Conservation (phyloP, 2,888 invertebrate genomes). For the Rhingia campestris region DNA sequence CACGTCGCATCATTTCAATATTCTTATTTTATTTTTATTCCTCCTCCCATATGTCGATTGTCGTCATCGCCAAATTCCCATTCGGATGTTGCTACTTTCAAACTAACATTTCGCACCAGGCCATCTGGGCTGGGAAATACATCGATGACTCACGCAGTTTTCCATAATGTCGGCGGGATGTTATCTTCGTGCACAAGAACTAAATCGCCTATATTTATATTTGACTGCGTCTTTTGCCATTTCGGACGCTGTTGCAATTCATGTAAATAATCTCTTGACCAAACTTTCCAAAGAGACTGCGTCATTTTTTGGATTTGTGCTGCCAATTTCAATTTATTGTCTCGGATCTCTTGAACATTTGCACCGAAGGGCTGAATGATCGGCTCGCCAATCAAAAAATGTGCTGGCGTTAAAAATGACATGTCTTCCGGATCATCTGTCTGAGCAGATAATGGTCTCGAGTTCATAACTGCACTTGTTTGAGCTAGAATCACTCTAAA, state of each 20-base stretch:
- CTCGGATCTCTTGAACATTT: neutral
- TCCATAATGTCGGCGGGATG: neutral
- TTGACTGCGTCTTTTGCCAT: neutral
- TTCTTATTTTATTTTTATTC: too few species aligned
- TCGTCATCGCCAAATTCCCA: neutral
- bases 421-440: slow-evolving; percentile 9
- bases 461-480: slow-evolving; percentile 2
- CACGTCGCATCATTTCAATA: too few species aligned
- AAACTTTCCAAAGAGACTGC: neutral
- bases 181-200: neutral
- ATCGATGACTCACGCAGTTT: neutral
- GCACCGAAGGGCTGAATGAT: neutral
- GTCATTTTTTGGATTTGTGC: neutral
- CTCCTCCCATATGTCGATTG: too few species aligned
- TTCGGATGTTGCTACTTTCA: neutral
- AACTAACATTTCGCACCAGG: neutral
- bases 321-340: neutral
- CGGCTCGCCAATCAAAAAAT: slow-evolving; percentile 16
- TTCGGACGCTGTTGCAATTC: slow-evolving; percentile 4
- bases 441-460: neutral
- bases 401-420: neutral
- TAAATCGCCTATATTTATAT: neutral
- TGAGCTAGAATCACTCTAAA: slow-evolving; percentile 2
- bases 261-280: neutral
- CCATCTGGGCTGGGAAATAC: neutral